Percentiles rank a stretch among this genome's conserved stretches.
Conservation (phyloP, 2,888 invertebrate genomes). For the Tortrix viridana region DNA sequence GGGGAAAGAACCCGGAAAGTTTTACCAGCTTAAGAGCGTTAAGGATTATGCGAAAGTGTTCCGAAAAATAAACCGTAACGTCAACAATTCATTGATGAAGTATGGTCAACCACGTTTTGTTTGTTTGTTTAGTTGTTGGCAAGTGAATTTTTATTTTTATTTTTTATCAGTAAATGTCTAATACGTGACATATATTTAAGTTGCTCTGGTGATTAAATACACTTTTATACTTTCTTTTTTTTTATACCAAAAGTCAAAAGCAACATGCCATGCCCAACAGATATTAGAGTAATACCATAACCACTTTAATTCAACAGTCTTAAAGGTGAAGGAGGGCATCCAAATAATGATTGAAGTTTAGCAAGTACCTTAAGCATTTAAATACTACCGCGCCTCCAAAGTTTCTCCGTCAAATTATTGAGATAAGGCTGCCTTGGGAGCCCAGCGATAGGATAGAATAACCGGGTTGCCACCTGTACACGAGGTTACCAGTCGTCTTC, state of each 20-base stretch:
- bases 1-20: slow-evolving; percentile 27
- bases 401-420: slow-evolving; percentile 22
- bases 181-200: no score
- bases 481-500: slow-evolving; percentile 12
- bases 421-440: slow-evolving; percentile 15
- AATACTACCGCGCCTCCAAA: slow-evolving; percentile 7
- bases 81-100: slow-evolving; percentile 2
- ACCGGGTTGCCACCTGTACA: slow-evolving; percentile 11
- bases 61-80: slow-evolving; percentile 14
- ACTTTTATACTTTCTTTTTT: no score
- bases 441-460: slow-evolving; percentile 3
- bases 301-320: not conserved
- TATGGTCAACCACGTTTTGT: slow-evolving; percentile 5
- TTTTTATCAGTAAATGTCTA: no score
- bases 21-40: slow-evolving; percentile 16
- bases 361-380: not conserved
- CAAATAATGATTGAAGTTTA: slow-evolving; percentile 7
- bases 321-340: not conserved
- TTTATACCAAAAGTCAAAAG: no score
- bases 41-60: slow-evolving; percentile 24
- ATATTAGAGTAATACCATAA: not conserved
- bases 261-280: no score
- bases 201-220: no score
- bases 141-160: not conserved
- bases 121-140: not conserved